Percentiles rank a stretch among this genome's conserved stretches.
These are phyloP conservation scores for Cryptops parisi DNA, from an alignment of 2,888 invertebrate genomes.

Conservation along the genomic window DNA sequence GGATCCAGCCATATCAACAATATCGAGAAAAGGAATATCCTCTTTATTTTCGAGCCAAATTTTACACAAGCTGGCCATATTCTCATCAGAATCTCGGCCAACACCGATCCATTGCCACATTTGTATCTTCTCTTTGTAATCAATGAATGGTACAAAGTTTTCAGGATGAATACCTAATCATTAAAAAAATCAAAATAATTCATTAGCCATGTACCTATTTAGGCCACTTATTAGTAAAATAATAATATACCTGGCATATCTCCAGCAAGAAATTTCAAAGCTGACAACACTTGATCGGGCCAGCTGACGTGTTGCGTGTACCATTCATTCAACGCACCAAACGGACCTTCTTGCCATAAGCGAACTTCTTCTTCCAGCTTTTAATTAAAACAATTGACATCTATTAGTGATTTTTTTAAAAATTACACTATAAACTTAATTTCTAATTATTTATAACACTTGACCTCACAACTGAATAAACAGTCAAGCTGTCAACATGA, in stretches of 20 bases:
- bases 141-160: conserved; percentile 77
- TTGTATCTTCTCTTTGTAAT: conserved; percentile 50
- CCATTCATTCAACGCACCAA: conserved; percentile 30
- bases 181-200: conserved; percentile 8
- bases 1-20: conserved; percentile 25
- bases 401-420: too few relatives aligned
- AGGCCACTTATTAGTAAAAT: not conserved
- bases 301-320: conserved; percentile 27
- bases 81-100: conserved; percentile 72
- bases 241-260: conserved; percentile 45
- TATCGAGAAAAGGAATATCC: conserved; percentile 21
- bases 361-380: conserved; percentile 43
- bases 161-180: conserved; percentile 48
- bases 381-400: conserved; percentile 23
- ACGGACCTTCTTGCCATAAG: conserved; percentile 32
- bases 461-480: too few relatives aligned
- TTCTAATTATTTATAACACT: too few relatives aligned
- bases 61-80: conserved; percentile 55
- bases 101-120: conserved; percentile 86
- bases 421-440: too few relatives aligned
- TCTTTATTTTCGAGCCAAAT: conserved; percentile 49
- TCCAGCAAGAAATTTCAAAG: conserved; percentile 68
- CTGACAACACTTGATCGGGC: conserved; percentile 58
- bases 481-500: not conserved
- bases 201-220: not conserved